A percentile compares a stretch with the other conserved stretches of the same genome.
These are phyloP conservation scores for Apamea anceps DNA, from an alignment of 2,888 invertebrate genomes.

Conservation along the genomic window DNA sequence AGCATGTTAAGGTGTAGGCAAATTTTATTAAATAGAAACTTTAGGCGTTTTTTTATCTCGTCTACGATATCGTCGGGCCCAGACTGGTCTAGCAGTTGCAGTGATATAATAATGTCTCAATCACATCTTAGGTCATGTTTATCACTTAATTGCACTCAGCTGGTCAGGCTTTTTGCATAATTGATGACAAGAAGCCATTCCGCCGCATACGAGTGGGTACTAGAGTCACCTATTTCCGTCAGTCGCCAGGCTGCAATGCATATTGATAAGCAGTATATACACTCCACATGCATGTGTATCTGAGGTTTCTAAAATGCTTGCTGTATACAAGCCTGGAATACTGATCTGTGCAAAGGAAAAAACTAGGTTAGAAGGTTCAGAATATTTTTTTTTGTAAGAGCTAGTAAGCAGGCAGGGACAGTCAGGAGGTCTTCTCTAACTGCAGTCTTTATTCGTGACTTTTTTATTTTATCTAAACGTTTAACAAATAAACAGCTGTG, in stretches of 20 bases:
- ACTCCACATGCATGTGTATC: conserved; percentile 23
- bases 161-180: conserved; percentile 23
- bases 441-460: no score
- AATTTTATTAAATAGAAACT: background rate
- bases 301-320: conserved; percentile 37
- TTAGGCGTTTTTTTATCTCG: background rate
- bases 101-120: conserved; percentile 1
- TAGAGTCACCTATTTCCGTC: conserved; percentile 36
- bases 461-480: background rate
- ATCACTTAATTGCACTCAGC: conserved; percentile 10
- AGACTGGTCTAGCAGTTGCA: background rate
- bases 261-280: conserved; percentile 37
- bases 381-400: background rate
- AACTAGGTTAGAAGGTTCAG: background rate
- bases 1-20: background rate
- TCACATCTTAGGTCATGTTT: background rate
- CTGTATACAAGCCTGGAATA: conserved; percentile 31
- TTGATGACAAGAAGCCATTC: conserved; percentile 6
- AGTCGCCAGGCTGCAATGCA: conserved; percentile 30
- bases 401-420: background rate
- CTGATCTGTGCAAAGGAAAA: background rate
- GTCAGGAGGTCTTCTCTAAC: background rate
- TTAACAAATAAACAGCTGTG: background rate
- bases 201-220: background rate
- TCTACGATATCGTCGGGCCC: background rate